phyloP scores from a whole-genome alignment of 2,888 invertebrate species.

The Cybosia mesomella region DNA sequence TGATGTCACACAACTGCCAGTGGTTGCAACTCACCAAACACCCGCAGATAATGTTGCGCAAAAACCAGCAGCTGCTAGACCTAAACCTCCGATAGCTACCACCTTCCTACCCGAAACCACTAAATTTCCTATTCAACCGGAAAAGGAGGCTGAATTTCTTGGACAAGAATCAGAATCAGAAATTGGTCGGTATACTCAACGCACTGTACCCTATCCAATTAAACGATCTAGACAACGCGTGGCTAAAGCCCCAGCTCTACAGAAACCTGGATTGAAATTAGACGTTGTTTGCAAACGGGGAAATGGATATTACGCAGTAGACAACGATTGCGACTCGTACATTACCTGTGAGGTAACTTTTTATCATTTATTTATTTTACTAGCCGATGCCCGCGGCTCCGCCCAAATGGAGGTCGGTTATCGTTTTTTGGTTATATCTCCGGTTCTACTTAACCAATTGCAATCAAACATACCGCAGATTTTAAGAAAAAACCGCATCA shows the following conservation, averaged over 20 bases:
- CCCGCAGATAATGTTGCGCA: neutral
- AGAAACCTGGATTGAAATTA: neutral
- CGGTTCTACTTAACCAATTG: too few species aligned
- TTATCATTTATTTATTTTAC: neutral
- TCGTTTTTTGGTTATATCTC: too few species aligned
- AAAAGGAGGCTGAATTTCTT: neutral
- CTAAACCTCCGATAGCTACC: neutral
- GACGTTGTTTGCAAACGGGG: conserved; percentile 45
- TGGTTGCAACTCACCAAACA: neutral
- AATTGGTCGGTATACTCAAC: neutral
- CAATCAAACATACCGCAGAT: too few species aligned
- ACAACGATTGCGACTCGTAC: conserved; percentile 90
- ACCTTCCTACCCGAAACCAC: neutral
- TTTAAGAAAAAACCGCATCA: too few species aligned
- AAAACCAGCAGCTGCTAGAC: neutral
- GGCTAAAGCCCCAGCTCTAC: neutral
- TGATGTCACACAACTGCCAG: neutral
- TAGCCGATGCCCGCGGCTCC: too few species aligned
- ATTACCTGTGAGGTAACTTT: conserved; percentile 77
- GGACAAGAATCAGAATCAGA: neutral
- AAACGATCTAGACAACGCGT: too few species aligned
- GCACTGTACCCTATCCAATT: neutral
- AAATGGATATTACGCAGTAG: conserved; percentile 72
- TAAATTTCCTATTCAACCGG: neutral
- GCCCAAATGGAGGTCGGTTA: too few species aligned